Conservation (phyloP, 1,140 invertebrate species). For the Penaeus vannamei region DNA sequence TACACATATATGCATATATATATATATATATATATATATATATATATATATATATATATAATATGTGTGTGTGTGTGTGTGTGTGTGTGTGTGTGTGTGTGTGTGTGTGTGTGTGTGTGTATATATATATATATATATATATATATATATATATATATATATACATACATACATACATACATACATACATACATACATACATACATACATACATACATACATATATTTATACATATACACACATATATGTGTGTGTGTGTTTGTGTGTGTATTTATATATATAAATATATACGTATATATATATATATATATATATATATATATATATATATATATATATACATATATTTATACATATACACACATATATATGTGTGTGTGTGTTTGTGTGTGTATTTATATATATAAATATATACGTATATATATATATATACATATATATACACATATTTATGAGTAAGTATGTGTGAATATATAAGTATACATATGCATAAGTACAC, state of each 20-base stretch:
- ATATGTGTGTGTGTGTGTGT: constrained; percentile 6
- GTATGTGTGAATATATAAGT: too few relatives aligned
- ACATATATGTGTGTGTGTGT: not conserved
- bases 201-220: not conserved
- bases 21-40: not conserved
- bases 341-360: constrained; percentile 27
- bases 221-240: not conserved
- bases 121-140: not conserved
- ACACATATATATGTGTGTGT: constrained; percentile 15
- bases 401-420: too few relatives aligned
- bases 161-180: not conserved
- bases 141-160: not conserved
- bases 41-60: not conserved
- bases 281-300: not conserved
- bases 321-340: not conserved
- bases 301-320: constrained; percentile 31
- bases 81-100: not conserved
- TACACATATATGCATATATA: not conserved
- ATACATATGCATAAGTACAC: too few relatives aligned
- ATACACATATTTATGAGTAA: too few relatives aligned
- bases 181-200: not conserved
- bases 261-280: not conserved
- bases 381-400: not conserved
- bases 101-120: not conserved
- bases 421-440: too few relatives aligned